phyloP scores from a whole-genome alignment of 2,113 vertebrate species.

The Perca flavescens region DNA sequence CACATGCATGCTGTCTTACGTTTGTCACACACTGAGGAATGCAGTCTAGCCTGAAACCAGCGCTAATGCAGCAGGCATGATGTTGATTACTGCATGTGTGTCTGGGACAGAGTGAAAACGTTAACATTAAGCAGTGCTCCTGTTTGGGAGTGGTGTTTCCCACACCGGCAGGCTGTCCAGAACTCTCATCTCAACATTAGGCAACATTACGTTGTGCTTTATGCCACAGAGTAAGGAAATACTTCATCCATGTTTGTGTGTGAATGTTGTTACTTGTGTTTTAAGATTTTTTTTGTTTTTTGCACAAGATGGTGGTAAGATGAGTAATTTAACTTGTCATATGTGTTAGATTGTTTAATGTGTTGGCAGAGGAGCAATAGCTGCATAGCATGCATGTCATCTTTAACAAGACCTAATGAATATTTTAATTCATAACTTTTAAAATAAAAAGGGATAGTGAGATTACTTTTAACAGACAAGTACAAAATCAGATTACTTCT shows the following conservation, averaged over 20 bases:
- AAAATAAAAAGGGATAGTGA: neutral
- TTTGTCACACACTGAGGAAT: conserved; percentile 40
- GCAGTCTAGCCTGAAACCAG: conserved; percentile 27
- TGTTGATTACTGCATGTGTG: conserved; percentile 70
- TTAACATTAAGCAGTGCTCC: conserved; percentile 22
- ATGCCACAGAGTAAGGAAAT: conserved; percentile 3
- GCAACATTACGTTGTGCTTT: conserved; percentile 12
- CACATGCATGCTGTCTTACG: neutral
- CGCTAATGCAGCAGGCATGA: conserved; percentile 74
- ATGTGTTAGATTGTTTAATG: neutral
- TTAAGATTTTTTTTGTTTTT: neutral
- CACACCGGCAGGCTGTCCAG: neutral
- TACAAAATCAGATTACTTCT: neutral
- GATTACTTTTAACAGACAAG: neutral
- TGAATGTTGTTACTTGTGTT: conserved; percentile 19
- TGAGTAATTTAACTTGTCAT: neutral
- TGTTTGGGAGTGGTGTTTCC: conserved; percentile 36
- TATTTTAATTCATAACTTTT: neutral
- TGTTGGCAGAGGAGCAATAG: neutral
- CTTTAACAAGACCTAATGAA: neutral
- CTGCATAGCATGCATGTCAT: too few species aligned
- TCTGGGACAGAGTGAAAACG: conserved; percentile 7
- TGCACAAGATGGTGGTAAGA: neutral
- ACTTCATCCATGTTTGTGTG: conserved; percentile 14
- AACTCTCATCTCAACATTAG: neutral